Evolutionary conservation across 2,113 vertebrate species (phyloP), one percentile per base, ranked within the genome.

Genomic region (Noturus placidus): DNA sequence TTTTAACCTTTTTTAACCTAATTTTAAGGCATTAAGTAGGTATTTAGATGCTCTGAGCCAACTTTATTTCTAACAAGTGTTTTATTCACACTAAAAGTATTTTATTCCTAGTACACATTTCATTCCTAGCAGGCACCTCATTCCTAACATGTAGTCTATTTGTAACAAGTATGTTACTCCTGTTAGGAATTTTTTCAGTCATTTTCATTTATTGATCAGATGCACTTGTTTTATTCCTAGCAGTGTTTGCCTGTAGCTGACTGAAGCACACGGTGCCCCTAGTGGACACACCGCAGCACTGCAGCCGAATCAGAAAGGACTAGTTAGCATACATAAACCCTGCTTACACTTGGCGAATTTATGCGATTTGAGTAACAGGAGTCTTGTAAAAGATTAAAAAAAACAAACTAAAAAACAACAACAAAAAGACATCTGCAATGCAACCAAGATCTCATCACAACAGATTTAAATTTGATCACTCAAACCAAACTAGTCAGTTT

Each of bases 261-360:
- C 27, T 56, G 22, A n/a, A 11, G 14, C 9, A 25, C 54, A 42
- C 20, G 6, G 52, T 42, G 30, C 52, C 67, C 52, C 67, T 84
- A 72, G 67, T 54, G 83, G 83, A 38, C 67, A 84, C 52, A 59
- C 14, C 35, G n/a, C 27, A 72, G 67, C 20, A 84, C 50, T 57
- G 50, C 82, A 84, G 4, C 33, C 65, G 5, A 13, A n/a, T 25
- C 17, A 50, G 50, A 56, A 72, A 57, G 59, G 33, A 59, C 30
- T 35, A 69, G 20, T 5, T 19, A n/a, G 54, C 46, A 52, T 0
- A n/a, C 6, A 33, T 19, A 52, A 67, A n/a, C 1, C 6, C 19
- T 52, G 61, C 9, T 46, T n/a, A 52, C 3, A 46, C 35, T 65
- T n/a, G 11, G 22, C 7, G 27, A n/a, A 27, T n/a, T 46, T 50